phyloP scores from a whole-genome alignment of 2,113 vertebrate species.

The Notarius lentiginosus region DNA sequence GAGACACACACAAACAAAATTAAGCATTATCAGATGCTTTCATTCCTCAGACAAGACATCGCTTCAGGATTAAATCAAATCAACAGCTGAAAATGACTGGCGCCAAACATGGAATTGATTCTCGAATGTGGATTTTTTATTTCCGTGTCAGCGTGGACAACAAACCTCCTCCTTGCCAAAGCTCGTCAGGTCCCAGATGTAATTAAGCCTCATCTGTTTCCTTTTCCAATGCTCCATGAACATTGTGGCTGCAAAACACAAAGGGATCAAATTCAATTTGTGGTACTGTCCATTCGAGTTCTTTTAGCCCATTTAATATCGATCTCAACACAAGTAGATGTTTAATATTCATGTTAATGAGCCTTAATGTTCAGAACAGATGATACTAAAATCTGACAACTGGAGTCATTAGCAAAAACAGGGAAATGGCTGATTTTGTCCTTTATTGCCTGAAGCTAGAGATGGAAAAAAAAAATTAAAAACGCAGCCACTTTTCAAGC shows the following conservation, averaged over 20 bases:
- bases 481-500: conserved; percentile 6
- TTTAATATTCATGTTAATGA: neutral
- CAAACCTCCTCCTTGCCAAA: conserved; percentile 93
- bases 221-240: conserved; percentile 99
- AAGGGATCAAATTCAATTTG: conserved; percentile 21
- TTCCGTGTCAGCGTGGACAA: neutral
- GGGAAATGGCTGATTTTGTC: neutral
- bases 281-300: neutral
- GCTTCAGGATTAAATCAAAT: conserved; percentile 28
- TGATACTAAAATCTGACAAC: neutral
- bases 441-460: conserved; percentile 4
- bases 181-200: conserved; percentile 92
- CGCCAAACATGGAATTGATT: neutral
- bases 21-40: conserved; percentile 35
- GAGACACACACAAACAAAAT: conserved; percentile 59
- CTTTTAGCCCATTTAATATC: neutral
- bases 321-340: neutral
- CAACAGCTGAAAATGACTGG: conserved; percentile 7
- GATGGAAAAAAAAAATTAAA: neutral
- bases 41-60: conserved; percentile 29
- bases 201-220: conserved; percentile 95
- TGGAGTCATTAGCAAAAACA: neutral
- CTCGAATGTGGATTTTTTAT: neutral
- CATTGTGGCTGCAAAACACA: conserved; percentile 80
- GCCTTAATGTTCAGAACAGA: neutral